Base-by-base conservation (phyloP, 2,113 vertebrate species). In the Ptilonorhynchus violaceus region DNA sequence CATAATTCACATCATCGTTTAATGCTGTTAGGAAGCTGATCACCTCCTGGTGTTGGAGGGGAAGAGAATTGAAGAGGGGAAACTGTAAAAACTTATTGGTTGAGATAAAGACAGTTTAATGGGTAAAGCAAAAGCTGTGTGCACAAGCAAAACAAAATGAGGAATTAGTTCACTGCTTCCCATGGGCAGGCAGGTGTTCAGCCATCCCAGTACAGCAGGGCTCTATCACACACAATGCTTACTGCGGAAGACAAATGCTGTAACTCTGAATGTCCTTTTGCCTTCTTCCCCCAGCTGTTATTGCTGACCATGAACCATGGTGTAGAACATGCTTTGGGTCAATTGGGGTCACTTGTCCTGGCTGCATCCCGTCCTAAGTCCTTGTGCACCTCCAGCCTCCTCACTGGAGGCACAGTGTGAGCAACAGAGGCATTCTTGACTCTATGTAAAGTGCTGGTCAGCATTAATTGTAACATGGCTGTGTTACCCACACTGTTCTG, bases 201-300 rank as follows among this genome's bases (percentile, higher is more conserved):
- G 5, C 21, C 17, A 37, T 37, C 10, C 22, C 33, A 42, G 30
- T 55, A 46, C 1, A 14, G 24, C 47, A 30, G 27, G n/a, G 30
- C 33, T 74, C 33, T 24, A 2, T 28, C 62, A 28, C 0, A 2
- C 2, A 1, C 28, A 30, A 5, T 0, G 0, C n/a, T 68, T 59
- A 33, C 11, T 56, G 11, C 13, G 24, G 19, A 92, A 33, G 42
- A 33, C 10, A 31, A 76, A 30, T 0, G 0, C 9, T 7, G 0
- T 47, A 19, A 41, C 49, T 53, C 52, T 11, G 13, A 68, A 59
- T 24, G 27, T 55, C 49, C 31, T 21, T 50, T 25, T 73, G 21
- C 31, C 17, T 49, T 44, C 44, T 81, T 31, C 9, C 15, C 27
- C 22, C 31, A 58, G 35, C 44, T 37, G 50, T 66, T 37, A 13